These are phyloP conservation scores for Scylla paramamosain DNA, from an alignment of 1,140 invertebrate genomes.

Conservation along the genomic window DNA sequence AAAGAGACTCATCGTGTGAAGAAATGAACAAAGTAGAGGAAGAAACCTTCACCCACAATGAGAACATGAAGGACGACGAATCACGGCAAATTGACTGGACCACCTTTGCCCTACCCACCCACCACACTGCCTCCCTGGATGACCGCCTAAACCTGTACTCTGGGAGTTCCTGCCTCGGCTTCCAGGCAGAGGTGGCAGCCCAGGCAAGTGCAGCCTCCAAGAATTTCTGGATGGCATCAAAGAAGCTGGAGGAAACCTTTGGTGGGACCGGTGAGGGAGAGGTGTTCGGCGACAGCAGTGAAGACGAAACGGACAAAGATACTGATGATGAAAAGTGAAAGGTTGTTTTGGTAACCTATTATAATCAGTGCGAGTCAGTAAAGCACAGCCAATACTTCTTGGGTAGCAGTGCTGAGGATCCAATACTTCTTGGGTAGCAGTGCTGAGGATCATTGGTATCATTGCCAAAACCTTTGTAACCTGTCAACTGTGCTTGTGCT, in stretches of 20 bases:
- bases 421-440: no score
- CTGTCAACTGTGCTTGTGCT: no score
- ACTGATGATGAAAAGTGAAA: not conserved
- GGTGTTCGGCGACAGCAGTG: constrained; percentile 21
- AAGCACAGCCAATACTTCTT: no score
- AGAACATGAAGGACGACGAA: not conserved
- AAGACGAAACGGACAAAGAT: not conserved
- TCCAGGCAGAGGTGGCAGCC: constrained; percentile 58
- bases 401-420: no score
- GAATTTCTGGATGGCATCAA: not conserved
- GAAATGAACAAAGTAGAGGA: not conserved
- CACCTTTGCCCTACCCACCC: not conserved
- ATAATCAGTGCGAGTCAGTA: no score
- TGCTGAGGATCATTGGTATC: no score
- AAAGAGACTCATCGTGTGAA: not conserved
- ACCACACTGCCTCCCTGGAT: constrained; percentile 12
- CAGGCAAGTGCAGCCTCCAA: constrained; percentile 50
- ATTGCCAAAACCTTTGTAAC: no score
- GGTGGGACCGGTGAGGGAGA: constrained; percentile 52
- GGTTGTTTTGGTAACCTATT: no score
- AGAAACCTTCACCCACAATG: constrained; percentile 40
- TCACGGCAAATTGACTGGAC: constrained; percentile 49
- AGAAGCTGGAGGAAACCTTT: constrained; percentile 8
- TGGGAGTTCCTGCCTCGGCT: constrained; percentile 24
- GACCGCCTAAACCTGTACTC: constrained; percentile 56